Percentiles rank a stretch among this genome's conserved stretches.
These are phyloP conservation scores for Habropoda laboriosa DNA, from an alignment of 1,140 invertebrate species.

Conservation along the genomic window DNA sequence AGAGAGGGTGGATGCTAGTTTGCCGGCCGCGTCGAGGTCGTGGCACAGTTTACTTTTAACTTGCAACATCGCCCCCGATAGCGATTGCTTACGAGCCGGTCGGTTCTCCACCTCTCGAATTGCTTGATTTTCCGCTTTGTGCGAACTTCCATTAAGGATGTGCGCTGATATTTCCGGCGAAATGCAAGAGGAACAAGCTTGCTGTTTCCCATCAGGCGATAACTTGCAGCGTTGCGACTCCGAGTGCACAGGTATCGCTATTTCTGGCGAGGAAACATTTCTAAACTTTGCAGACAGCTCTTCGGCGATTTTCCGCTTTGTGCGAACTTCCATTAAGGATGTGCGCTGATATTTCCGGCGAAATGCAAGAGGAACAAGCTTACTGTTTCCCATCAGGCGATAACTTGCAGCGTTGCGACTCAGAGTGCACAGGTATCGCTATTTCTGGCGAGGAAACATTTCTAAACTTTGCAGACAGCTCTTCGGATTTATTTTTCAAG, in stretches of 20 bases:
- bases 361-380: neutral
- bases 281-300: too few relatives aligned
- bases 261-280: too few relatives aligned
- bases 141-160: neutral
- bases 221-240: too few relatives aligned
- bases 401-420: too few relatives aligned
- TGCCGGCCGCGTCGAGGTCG: conserved; percentile 30
- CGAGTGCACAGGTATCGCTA: too few relatives aligned
- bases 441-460: too few relatives aligned
- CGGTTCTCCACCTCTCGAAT: neutral
- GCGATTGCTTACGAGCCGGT: too few relatives aligned
- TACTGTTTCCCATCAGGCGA: neutral
- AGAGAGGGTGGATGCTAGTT: conserved; percentile 42
- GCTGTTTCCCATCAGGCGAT: neutral
- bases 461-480: too few relatives aligned
- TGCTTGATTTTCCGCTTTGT: neutral
- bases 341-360: neutral
- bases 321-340: neutral
- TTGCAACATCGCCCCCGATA: neutral
- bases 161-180: neutral
- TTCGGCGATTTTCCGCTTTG: neutral
- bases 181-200: neutral
- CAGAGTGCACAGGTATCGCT: too few relatives aligned
- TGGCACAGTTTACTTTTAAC: conserved; percentile 60
- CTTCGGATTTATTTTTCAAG: too few relatives aligned